Evolutionary conservation across 1,140 invertebrate species (phyloP).

Genomic region (Caenorhabditis brenneri): DNA sequence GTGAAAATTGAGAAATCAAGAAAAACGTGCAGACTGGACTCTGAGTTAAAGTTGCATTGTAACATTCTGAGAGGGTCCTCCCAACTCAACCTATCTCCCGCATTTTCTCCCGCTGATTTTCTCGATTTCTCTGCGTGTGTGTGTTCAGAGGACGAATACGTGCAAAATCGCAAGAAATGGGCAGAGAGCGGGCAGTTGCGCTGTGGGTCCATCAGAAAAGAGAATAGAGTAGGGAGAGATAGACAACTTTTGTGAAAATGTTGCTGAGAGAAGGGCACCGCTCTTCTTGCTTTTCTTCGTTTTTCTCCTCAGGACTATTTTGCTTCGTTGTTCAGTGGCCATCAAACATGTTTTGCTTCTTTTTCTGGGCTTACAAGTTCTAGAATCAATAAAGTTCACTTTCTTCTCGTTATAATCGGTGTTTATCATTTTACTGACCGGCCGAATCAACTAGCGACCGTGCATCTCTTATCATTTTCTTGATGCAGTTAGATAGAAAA

Average conservation of each 20-base stretch:
- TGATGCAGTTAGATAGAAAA: not conserved
- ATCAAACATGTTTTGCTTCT: not conserved
- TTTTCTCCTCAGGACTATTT: not conserved
- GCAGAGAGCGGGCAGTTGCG: slow-evolving; percentile 15
- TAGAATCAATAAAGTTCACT: not conserved
- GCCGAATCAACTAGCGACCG: slow-evolving; percentile 1
- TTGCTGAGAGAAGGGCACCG: not conserved
- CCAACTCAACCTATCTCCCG: not conserved
- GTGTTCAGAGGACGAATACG: slow-evolving; percentile 40
- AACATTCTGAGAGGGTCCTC: slow-evolving; percentile 10
- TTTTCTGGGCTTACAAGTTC: not conserved
- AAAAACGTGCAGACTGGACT: slow-evolving; percentile 30
- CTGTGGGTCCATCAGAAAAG: slow-evolving; percentile 20
- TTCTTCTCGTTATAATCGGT: not conserved
- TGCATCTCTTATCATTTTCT: not conserved
- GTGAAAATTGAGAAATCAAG: not conserved
- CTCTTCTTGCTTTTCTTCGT: not conserved
- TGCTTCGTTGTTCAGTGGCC: slow-evolving; percentile 5
- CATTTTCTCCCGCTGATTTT: not conserved
- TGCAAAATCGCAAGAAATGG: slow-evolving; percentile 32
- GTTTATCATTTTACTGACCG: not conserved
- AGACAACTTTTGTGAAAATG: slow-evolving; percentile 38
- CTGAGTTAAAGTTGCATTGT: not conserved
- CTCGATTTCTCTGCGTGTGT: slow-evolving; percentile 33
- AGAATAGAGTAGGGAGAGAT: not conserved